phyloP scores from a whole-genome alignment of 2,113 vertebrate species.

The Puma concolor region DNA sequence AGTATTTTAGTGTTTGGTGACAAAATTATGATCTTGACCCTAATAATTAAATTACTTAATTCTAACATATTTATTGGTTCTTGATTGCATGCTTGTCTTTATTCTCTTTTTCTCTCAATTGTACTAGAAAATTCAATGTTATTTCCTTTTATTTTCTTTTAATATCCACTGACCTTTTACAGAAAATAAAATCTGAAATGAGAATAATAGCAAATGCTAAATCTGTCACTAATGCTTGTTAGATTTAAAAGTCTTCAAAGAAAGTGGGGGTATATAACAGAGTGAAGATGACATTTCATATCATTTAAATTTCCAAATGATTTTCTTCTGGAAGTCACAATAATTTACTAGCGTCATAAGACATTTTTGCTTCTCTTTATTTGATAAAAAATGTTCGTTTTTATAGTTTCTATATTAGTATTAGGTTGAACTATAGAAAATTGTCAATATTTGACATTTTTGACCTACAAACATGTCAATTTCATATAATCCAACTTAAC shows the following conservation, averaged over 20 bases:
- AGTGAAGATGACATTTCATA: slow-evolving; percentile 41
- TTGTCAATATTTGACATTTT: neutral
- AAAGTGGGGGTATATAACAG: slow-evolving; percentile 35
- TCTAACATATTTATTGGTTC: slow-evolving; percentile 65
- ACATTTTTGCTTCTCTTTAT: neutral
- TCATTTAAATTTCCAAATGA: neutral
- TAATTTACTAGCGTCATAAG: neutral
- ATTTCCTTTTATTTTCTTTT: slow-evolving; percentile 66
- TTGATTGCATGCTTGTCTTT: slow-evolving; percentile 37
- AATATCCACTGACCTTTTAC: slow-evolving; percentile 70
- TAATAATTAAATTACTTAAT: slow-evolving; percentile 73
- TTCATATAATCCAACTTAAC: neutral
- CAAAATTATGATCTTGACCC: slow-evolving; percentile 55
- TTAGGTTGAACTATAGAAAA: neutral
- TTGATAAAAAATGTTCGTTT: neutral
- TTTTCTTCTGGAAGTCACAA: neutral
- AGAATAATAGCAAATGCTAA: slow-evolving; percentile 61
- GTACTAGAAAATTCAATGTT: slow-evolving; percentile 34
- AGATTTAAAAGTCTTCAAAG: slow-evolving; percentile 65
- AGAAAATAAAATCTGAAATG: slow-evolving; percentile 63
- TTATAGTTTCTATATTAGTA: neutral
- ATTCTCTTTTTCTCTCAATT: slow-evolving; percentile 57
- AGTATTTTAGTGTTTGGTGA: slow-evolving; percentile 30
- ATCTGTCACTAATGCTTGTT: slow-evolving; percentile 35
- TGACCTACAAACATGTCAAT: neutral